Evolutionary conservation across 2,797 vertebrate genomes (phyloP).

Genomic region (Tachyglossus aculeatus): DNA sequence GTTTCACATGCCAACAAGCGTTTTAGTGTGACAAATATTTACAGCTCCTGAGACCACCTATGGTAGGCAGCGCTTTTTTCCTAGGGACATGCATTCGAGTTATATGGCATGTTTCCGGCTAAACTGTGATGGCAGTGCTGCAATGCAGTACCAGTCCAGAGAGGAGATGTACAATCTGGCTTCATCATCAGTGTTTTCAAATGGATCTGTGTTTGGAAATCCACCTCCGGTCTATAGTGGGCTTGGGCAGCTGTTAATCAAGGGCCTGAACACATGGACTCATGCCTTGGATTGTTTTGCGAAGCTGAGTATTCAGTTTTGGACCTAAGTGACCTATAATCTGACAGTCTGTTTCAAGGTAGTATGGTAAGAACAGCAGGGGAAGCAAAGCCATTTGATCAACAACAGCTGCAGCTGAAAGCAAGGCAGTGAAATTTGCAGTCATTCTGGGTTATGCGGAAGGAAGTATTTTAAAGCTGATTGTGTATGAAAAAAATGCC

Average conservation of each 20-base stretch:
- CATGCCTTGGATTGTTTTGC: neutral
- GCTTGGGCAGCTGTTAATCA: neutral
- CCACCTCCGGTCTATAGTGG: neutral
- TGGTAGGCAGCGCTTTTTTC: no score
- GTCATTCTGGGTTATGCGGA: neutral
- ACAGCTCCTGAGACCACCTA: no score
- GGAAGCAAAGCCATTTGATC: neutral
- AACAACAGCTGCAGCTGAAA: neutral
- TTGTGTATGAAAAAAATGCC: neutral
- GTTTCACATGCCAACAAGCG: no score
- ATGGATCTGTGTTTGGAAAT: neutral
- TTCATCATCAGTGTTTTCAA: neutral
- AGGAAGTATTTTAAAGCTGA: neutral
- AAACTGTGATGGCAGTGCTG: no score
- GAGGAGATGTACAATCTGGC: no score
- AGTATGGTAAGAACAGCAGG: neutral
- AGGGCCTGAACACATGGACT: neutral
- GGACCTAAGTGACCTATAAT: neutral
- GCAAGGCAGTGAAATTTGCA: neutral
- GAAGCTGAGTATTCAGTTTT: conserved; percentile 3
- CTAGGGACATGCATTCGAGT: no score
- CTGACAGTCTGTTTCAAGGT: neutral
- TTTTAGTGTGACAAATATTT: no score
- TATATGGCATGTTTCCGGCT: no score
- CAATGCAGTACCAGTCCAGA: no score